Evolutionary conservation across 1,140 invertebrate genomes (phyloP), one percentile per base, ranked within the genome.

Genomic region (Papilio aristodemus): DNA sequence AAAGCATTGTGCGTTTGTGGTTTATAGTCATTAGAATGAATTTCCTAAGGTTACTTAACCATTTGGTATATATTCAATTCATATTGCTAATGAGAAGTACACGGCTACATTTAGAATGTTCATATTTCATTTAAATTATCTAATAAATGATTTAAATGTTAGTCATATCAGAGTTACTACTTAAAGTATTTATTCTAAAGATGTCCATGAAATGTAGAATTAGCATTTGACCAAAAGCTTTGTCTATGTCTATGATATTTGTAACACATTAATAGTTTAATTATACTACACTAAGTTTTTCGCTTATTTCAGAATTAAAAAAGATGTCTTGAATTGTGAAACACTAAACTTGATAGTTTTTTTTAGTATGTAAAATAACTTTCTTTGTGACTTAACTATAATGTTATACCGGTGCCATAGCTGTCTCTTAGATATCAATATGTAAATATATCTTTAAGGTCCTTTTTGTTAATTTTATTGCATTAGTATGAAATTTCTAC

Each of bases 11-110:
- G 83, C 71, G 75, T 87, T 79, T 82, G 81, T 87, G 81, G 81
- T 86, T 70, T 62, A 85, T 87, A 87, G 79, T 80, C 77, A 80
- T 86, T 90, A 85, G 86, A 77, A 82, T 81, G 78, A 79, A 80
- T 80, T 78, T 84, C 76, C 78, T 78, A 81, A 77, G 79, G 76
- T 83, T 84, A 81, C 74, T 85, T 85, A 81, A 82, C 71, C 58
- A 73, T 72, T 76, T 71, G 72, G 67, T 73, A 78, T 82, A 80
- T 75, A 77, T 76, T 80, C 76, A 74, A 71, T 62, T 77, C 68
- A 67, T 68, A 67, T 73, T 67, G 71, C 69, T 71, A 59, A 69
- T 71, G 36, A 66, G 68, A 75, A 68, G 67, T 63, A 54, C 39
- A 62, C 37, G 19, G 38, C 43, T n/a, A 60, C 63, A 32, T 67